Conservation (phyloP, 2,113 vertebrate species). For the Verasper variegatus region DNA sequence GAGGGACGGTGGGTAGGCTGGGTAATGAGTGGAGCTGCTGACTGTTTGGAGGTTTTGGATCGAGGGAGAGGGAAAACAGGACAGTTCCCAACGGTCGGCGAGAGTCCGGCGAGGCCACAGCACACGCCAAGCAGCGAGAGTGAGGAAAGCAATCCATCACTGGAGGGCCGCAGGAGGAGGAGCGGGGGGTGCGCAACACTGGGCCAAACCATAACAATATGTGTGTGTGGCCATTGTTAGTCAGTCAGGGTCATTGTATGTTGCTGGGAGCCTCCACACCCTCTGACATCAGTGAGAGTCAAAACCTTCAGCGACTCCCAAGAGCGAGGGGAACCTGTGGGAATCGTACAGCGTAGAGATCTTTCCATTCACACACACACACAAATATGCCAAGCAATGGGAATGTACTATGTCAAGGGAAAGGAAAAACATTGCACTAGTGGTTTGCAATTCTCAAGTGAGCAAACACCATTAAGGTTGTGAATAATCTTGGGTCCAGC, state of each 20-base stretch:
- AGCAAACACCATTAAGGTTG: not conserved
- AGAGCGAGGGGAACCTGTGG: conserved; percentile 50
- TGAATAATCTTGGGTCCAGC: not conserved
- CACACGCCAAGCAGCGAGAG: conserved; percentile 64
- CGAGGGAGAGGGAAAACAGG: conserved; percentile 58
- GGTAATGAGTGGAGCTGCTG: conserved; percentile 58
- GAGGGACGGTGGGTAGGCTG: conserved; percentile 13
- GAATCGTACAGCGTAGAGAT: conserved; percentile 45
- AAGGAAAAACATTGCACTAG: not conserved
- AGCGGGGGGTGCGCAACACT: conserved; percentile 18
- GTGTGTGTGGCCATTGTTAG: conserved; percentile 76
- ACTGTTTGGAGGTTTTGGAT: conserved; percentile 54
- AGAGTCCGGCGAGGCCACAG: conserved; percentile 60
- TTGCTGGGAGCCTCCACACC: conserved; percentile 61
- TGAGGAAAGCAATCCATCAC: conserved; percentile 79
- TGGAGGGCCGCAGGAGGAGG: conserved; percentile 43
- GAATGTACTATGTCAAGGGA: conserved; percentile 30
- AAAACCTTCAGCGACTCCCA: conserved; percentile 50
- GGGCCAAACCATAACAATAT: conserved; percentile 68
- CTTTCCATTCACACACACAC: conserved; percentile 42
- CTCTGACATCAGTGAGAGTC: conserved; percentile 65
- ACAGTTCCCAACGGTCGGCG: conserved; percentile 63
- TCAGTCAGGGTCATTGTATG: conserved; percentile 65
- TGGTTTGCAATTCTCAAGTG: not conserved
- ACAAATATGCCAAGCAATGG: conserved; percentile 28